A percentile compares a stretch with the other conserved stretches of the same genome.
phyloP scores from a whole-genome alignment of 2,113 vertebrate genomes.

The Zosterops hypoxanthus region DNA sequence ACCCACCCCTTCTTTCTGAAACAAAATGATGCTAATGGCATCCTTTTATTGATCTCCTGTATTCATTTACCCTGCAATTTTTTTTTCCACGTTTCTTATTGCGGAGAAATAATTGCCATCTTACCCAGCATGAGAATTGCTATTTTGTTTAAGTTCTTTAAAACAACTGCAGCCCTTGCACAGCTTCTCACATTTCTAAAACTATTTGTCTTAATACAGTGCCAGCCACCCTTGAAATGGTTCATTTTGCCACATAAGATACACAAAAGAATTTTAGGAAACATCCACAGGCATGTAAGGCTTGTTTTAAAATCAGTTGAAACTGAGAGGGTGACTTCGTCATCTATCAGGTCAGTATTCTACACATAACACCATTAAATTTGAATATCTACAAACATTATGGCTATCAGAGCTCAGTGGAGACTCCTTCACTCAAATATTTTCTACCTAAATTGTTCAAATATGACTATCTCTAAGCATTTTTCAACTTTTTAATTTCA shows the following conservation, averaged over 20 bases:
- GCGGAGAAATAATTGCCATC: background rate
- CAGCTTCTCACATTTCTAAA: background rate
- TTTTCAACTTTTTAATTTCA: background rate
- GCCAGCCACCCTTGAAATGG: background rate
- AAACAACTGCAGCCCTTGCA: background rate
- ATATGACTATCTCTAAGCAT: background rate
- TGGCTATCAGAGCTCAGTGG: background rate
- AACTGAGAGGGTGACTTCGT: background rate
- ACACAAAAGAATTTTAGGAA: background rate
- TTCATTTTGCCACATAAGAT: background rate
- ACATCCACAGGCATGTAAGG: background rate
- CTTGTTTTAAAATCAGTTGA: background rate
- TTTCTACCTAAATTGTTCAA: background rate
- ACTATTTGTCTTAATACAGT: background rate
- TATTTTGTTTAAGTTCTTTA: background rate
- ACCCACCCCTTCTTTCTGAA: background rate
- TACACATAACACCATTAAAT: background rate
- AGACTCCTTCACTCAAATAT: background rate
- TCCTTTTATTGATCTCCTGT: background rate
- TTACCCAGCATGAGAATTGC: background rate
- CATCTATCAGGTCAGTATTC: background rate
- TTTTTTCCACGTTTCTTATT: background rate
- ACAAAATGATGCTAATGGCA: background rate
- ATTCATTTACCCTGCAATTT: background rate
- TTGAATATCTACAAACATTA: background rate